These are phyloP conservation scores for Malacoraja senta DNA, from an alignment of 2,797 vertebrate species.

Conservation along the genomic window DNA sequence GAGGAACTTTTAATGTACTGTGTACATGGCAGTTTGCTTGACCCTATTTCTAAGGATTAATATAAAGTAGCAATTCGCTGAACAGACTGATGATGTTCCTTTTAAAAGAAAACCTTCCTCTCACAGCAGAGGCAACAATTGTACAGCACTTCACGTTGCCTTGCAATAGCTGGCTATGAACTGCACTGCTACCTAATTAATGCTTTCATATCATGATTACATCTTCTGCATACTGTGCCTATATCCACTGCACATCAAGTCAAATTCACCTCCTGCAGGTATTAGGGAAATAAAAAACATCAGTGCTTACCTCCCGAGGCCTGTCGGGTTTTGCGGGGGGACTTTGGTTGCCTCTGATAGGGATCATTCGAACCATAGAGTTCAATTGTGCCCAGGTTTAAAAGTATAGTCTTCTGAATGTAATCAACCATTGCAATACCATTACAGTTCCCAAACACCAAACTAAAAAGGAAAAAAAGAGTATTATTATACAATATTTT, in stretches of 20 bases:
- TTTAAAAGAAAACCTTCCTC: not conserved
- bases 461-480: constrained; percentile 57
- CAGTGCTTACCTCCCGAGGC: constrained; percentile 82
- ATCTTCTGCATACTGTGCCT: not conserved
- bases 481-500: constrained; percentile 29
- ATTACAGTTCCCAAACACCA: constrained; percentile 95
- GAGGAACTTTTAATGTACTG: not conserved
- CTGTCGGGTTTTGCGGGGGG: constrained; percentile 90
- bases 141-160: not conserved
- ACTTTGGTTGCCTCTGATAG: constrained; percentile 88
- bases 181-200: not conserved
- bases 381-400: constrained; percentile 86
- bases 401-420: constrained; percentile 87
- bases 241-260: not conserved
- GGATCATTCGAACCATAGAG: constrained; percentile 91
- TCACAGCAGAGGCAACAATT: not conserved
- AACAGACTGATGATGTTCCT: not conserved
- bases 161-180: not conserved
- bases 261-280: not conserved
- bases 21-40: not conserved
- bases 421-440: constrained; percentile 95
- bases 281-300: not conserved
- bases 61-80: not conserved
- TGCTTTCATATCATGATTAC: not conserved
- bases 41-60: not conserved